A percentile compares a stretch with the other conserved stretches of the same genome.
Evolutionary conservation across 2,888 invertebrate species (phyloP).

Genomic region (Eupithecia exiguata): DNA sequence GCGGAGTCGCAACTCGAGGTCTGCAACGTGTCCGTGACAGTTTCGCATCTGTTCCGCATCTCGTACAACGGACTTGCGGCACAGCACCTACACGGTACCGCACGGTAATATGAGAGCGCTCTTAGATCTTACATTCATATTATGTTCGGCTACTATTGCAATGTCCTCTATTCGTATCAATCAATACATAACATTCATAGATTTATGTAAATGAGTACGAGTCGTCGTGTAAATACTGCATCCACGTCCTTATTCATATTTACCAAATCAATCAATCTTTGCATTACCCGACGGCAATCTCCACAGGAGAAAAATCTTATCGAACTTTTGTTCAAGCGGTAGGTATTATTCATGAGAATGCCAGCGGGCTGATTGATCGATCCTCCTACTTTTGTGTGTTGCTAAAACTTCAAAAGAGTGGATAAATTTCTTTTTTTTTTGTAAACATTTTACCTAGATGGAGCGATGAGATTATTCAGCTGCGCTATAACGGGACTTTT

Average conservation of each 20-base stretch:
- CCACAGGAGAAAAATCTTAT: slow-evolving; percentile 76
- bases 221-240: background rate
- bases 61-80: too few relatives aligned
- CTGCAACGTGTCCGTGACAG: too few relatives aligned
- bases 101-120: too few relatives aligned
- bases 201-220: background rate
- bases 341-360: slow-evolving; percentile 80
- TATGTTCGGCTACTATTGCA: background rate
- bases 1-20: too few relatives aligned
- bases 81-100: too few relatives aligned
- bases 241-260: slow-evolving; percentile 63
- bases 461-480: background rate
- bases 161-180: background rate
- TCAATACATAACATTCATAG: background rate
- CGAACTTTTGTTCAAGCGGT: slow-evolving; percentile 75
- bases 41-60: too few relatives aligned
- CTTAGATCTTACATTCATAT: too few relatives aligned
- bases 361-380: slow-evolving; percentile 77
- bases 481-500: background rate
- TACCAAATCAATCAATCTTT: slow-evolving; percentile 80
- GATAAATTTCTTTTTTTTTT: slow-evolving; percentile 5
- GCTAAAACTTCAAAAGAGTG: slow-evolving; percentile 21
- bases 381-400: slow-evolving; percentile 52
- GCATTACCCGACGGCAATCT: slow-evolving; percentile 60
- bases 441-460: slow-evolving; percentile 10